phyloP scores from a whole-genome alignment of 2,888 invertebrate species.

The Campoplex nolae region DNA sequence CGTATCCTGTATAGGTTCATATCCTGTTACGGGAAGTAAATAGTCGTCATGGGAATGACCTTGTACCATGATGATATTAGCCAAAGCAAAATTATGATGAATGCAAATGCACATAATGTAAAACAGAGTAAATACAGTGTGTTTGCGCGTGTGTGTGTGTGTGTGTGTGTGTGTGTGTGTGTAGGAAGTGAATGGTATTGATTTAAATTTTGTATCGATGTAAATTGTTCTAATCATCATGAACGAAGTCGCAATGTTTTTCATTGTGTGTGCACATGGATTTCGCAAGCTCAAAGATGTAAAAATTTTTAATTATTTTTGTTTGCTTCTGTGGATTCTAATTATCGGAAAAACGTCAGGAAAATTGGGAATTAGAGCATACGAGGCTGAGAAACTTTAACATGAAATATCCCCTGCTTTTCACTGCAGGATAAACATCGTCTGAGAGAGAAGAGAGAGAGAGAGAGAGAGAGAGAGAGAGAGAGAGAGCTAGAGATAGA shows the following conservation, averaged over 20 bases:
- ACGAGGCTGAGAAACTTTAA: no score
- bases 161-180: background rate
- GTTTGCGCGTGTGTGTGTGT: no score
- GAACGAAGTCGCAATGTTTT: no score
- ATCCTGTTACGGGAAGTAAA: conserved; percentile 57
- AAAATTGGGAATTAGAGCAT: no score
- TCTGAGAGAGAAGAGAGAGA: background rate
- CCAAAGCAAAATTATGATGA: conserved; percentile 14
- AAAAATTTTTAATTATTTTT: no score
- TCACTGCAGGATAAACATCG: background rate
- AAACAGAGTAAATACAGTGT: background rate
- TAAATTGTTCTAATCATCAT: no score
- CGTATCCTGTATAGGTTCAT: conserved; percentile 51
- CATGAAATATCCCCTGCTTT: background rate
- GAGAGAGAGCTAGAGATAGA: no score
- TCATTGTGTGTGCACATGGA: no score
- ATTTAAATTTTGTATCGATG: background rate
- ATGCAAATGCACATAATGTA: background rate
- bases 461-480: no score
- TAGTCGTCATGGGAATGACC: conserved; percentile 30
- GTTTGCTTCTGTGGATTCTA: no score
- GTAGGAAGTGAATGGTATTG: background rate
- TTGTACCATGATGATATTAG: conserved; percentile 20
- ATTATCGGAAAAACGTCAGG: no score
- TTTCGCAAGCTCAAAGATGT: no score